Evolutionary conservation across 2,888 invertebrate species (phyloP), one percentile per base, ranked within the genome.

Genomic region (Tromatobia lineatoria): DNA sequence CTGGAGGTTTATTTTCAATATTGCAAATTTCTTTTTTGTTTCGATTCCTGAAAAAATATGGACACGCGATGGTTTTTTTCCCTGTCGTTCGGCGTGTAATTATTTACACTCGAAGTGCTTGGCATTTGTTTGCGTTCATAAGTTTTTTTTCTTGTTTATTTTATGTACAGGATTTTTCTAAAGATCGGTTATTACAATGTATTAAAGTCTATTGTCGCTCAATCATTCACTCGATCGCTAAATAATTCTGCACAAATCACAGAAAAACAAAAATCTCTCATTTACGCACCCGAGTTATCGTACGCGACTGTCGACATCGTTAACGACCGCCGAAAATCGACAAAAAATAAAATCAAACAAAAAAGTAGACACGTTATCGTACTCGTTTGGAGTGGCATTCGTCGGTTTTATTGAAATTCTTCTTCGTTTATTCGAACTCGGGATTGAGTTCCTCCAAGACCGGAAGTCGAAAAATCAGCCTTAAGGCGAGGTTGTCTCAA

Each of bases 41-140:
- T 59, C 34, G 59, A 75, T 87, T 86, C 71, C 85, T 88, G 87
- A 77, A 88, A 88, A 88, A 88, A 88, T 88, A 88, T 80, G 84
- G 82, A 87, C 76, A 87, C 82, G 83, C 82, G 80, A 75, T 83
- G 71, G 77, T 83, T 81, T 77, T 70, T 77, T 54, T 3, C 20
- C 29, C 77, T 77, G 29, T 52, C 78, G 59, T 47, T 70, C 79
- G 71, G 82, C 67, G 81, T 66, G 66, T 71, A 80, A 69, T 76
- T 67, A 80, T 66, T 83, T 83, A 71, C 76, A 85, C 75, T 74
- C 82, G 81, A 69, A 83, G 78, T 71, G 77, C 78, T 79, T 45
- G 78, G 42, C 74, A 80, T 80, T 29, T 80, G 42, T 80, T 67
- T 81, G 54, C 74, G 61, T 79, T 87, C 71, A 66, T 78, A 23